These are phyloP conservation scores for Serilophus lunatus DNA, from an alignment of 2,113 vertebrate species.

Conservation along the genomic window DNA sequence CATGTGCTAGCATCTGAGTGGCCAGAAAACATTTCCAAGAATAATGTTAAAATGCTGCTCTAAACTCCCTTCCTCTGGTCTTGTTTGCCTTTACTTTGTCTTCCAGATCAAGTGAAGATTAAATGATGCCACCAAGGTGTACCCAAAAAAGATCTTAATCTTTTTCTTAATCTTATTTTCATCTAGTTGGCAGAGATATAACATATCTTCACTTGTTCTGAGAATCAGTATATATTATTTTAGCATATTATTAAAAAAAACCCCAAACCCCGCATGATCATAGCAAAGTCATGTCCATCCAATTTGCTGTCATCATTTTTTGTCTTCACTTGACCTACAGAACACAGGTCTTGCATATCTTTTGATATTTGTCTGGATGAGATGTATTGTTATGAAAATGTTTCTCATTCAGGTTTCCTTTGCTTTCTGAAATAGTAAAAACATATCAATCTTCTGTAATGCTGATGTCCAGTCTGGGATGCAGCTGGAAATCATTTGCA, in stretches of 20 bases:
- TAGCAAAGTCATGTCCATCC: not conserved
- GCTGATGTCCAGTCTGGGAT: not conserved
- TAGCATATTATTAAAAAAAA: not conserved
- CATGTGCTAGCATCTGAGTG: not conserved
- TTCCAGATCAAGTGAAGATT: not conserved
- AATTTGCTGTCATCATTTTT: not conserved
- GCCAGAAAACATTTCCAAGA: conserved; percentile 10
- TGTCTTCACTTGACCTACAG: not conserved
- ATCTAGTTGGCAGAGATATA: not conserved
- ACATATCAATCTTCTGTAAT: not conserved
- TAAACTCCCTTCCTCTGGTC: not conserved
- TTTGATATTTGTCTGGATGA: not conserved
- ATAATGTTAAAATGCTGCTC: not conserved
- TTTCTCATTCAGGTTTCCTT: not conserved
- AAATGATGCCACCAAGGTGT: not conserved
- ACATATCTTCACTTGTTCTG: not conserved
- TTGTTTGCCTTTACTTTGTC: not conserved
- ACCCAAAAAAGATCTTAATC: not conserved
- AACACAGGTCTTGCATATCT: not conserved
- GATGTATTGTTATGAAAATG: not conserved
- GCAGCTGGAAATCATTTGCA: not conserved
- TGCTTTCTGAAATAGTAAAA: not conserved
- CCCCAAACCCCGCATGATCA: not conserved
- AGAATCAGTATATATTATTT: not conserved
- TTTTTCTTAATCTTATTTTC: not conserved